phyloP scores from a whole-genome alignment of 2,888 invertebrate genomes.

The Synergus umbraculus region DNA sequence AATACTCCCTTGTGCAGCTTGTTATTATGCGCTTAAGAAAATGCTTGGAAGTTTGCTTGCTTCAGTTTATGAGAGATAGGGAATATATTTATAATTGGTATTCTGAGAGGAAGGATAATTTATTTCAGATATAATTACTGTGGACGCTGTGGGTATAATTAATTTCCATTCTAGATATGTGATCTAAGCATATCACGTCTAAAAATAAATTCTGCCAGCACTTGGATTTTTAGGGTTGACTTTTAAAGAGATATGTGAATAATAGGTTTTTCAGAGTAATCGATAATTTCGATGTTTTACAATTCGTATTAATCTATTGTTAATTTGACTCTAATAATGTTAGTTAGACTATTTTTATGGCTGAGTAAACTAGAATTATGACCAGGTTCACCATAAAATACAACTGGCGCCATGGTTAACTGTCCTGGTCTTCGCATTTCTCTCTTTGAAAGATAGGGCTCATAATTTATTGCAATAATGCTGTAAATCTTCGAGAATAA shows the following conservation, averaged over 20 bases:
- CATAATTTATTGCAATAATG: constrained; percentile 9
- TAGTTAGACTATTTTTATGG: background rate
- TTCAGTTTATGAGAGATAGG: background rate
- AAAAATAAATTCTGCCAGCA: background rate
- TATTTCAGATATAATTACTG: background rate
- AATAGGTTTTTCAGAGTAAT: background rate
- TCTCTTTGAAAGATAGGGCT: constrained; percentile 12
- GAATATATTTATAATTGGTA: constrained; percentile 4
- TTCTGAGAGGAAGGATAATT: background rate
- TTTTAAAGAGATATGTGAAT: background rate
- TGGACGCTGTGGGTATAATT: background rate
- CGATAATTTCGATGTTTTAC: background rate
- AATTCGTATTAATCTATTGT: background rate
- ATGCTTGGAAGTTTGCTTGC: constrained; percentile 1
- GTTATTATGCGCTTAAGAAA: constrained; percentile 5
- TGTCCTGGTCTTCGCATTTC: constrained; percentile 3
- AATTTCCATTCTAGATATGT: background rate
- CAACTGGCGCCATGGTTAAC: constrained; percentile 1
- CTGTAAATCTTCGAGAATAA: background rate
- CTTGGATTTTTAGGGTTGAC: background rate
- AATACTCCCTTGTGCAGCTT: constrained; percentile 21
- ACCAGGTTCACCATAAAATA: background rate
- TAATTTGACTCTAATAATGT: constrained; percentile 2
- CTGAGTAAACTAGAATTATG: constrained; percentile 6
- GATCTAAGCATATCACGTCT: background rate